Percentiles rank a stretch among this genome's conserved stretches.
These are phyloP conservation scores for Hermetia illucens DNA, from an alignment of 1,140 invertebrate species.

Conservation along the genomic window DNA sequence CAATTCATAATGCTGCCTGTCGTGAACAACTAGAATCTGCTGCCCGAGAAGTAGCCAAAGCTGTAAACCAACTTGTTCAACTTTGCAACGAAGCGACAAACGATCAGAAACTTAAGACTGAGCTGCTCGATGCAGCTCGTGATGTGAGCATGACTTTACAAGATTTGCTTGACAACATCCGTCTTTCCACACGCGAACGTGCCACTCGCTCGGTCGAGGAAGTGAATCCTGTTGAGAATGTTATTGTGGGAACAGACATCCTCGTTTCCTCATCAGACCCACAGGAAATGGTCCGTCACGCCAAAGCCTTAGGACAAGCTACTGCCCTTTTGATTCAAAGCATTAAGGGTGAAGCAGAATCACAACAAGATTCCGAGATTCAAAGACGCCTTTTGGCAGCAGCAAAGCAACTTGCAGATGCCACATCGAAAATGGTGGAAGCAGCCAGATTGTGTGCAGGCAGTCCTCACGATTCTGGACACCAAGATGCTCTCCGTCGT, in stretches of 20 bases:
- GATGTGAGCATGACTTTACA: slow-evolving; percentile 84
- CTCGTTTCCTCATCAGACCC: slow-evolving; percentile 75
- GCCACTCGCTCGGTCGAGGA: slow-evolving; percentile 48
- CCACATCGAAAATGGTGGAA: slow-evolving; percentile 90
- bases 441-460: slow-evolving; percentile 84
- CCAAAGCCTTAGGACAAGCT: slow-evolving; percentile 79
- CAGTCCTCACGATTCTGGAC: slow-evolving; percentile 66
- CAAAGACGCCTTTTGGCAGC: slow-evolving; percentile 82
- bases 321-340: slow-evolving; percentile 84
- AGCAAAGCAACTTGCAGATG: slow-evolving; percentile 86
- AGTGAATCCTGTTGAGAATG: slow-evolving; percentile 70
- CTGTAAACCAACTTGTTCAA: slow-evolving; percentile 80
- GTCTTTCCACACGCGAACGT: slow-evolving; percentile 39
- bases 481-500: slow-evolving; percentile 67
- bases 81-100: slow-evolving; percentile 59
- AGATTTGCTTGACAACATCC: slow-evolving; percentile 82
- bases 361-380: slow-evolving; percentile 72
- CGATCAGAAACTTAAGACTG: slow-evolving; percentile 53
- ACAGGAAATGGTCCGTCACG: slow-evolving; percentile 90
- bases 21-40: slow-evolving; percentile 88
- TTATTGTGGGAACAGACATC: slow-evolving; percentile 79
- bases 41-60: slow-evolving; percentile 79
- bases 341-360: slow-evolving; percentile 86
- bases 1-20: slow-evolving; percentile 78
- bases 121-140: slow-evolving; percentile 69